These are phyloP conservation scores for Papilio protenor DNA, from an alignment of 2,888 invertebrate species.

Conservation along the genomic window DNA sequence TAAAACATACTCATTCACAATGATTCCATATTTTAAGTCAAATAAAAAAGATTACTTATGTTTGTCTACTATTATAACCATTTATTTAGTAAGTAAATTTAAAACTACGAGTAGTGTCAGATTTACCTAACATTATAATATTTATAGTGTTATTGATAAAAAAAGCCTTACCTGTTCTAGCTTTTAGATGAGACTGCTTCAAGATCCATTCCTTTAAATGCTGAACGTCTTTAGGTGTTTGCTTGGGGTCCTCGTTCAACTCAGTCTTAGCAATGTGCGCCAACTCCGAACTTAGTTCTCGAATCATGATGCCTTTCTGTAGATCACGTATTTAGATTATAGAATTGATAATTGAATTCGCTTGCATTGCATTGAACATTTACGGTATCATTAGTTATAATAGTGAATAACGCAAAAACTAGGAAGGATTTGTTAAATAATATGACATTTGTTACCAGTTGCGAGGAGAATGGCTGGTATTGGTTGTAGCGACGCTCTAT, in stretches of 20 bases:
- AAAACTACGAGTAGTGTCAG: neutral
- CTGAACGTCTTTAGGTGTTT: slow-evolving; percentile 69
- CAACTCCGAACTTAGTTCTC: slow-evolving; percentile 74
- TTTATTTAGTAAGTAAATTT: neutral
- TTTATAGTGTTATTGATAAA: neutral
- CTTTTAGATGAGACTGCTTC: slow-evolving; percentile 81
- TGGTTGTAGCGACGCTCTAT: slow-evolving; percentile 22
- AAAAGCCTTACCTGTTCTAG: slow-evolving; percentile 77
- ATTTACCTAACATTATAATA: neutral
- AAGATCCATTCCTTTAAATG: slow-evolving; percentile 81
- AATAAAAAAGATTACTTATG: neutral
- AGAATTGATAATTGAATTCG: too few species aligned
- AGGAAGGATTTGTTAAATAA: neutral
- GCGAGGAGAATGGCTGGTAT: neutral
- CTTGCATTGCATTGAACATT: neutral
- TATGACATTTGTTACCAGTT: slow-evolving; percentile 19
- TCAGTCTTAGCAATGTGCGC: slow-evolving; percentile 76
- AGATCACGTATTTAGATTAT: slow-evolving; percentile 13
- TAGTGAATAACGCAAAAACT: neutral
- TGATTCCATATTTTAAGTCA: neutral
- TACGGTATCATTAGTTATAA: neutral
- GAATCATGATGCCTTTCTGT: slow-evolving; percentile 59
- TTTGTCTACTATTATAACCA: neutral
- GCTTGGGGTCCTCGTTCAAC: slow-evolving; percentile 78
- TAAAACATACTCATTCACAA: neutral